phyloP scores from a whole-genome alignment of 2,797 vertebrate species.

The Falco columbarius region DNA sequence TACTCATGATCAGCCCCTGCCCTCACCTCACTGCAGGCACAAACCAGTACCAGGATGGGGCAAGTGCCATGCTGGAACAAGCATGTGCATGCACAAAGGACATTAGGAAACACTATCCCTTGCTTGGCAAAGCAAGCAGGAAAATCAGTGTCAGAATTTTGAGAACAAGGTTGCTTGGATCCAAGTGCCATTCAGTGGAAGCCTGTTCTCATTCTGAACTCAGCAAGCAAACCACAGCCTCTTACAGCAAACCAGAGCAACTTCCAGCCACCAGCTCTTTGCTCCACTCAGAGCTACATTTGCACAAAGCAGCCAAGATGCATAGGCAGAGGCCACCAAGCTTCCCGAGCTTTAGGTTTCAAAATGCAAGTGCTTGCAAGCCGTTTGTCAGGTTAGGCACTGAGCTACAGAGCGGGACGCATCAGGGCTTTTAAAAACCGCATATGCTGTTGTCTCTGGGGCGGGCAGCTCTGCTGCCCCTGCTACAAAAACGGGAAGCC shows the following conservation, averaged over 20 bases:
- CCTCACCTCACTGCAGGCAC: not conserved
- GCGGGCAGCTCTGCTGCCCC: not conserved
- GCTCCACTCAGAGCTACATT: not conserved
- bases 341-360: not conserved
- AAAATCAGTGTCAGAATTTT: not conserved
- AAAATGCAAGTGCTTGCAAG: not conserved
- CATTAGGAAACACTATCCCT: not conserved
- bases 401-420: not conserved
- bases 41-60: not conserved
- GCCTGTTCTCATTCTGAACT: not conserved
- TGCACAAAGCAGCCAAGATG: not conserved
- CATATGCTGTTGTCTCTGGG: not conserved
- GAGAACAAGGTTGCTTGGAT: not conserved
- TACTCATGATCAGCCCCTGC: not conserved
- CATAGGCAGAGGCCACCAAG: not conserved
- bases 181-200: not conserved
- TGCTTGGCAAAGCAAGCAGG: not conserved
- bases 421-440: not conserved
- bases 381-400: not conserved
- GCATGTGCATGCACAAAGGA: not conserved
- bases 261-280: not conserved
- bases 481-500: not conserved
- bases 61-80: not conserved
- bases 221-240: not conserved
- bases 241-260: not conserved